Evolutionary conservation across 2,113 vertebrate species (phyloP).

Genomic region (Pomatorhinus ruficollis): DNA sequence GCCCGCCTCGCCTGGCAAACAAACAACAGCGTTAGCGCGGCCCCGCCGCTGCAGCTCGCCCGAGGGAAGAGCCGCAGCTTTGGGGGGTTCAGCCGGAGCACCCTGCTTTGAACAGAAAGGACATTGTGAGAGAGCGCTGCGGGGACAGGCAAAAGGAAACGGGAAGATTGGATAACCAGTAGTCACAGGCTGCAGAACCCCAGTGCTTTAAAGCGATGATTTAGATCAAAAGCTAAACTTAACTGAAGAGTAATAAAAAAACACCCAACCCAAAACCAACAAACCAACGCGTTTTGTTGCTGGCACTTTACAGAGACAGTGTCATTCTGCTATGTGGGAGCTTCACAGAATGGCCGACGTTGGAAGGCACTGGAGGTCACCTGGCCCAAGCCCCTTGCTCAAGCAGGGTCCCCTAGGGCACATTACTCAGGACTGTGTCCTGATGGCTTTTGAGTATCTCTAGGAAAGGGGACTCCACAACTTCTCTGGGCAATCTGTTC

Average conservation of each 20-base stretch:
- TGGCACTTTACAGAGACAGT: background rate
- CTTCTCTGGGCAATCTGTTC: background rate
- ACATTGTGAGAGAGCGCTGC: background rate
- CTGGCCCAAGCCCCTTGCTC: background rate
- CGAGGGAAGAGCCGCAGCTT: background rate
- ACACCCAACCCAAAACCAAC: too few species aligned
- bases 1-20: constrained; percentile 79
- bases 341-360: background rate
- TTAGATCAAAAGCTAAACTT: background rate
- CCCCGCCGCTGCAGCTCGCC: background rate
- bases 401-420: background rate
- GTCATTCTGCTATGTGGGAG: background rate
- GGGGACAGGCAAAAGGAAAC: background rate
- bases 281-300: background rate
- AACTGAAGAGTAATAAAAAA: background rate
- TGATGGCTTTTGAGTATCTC: background rate
- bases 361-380: background rate
- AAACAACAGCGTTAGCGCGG: constrained; percentile 70
- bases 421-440: background rate
- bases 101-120: background rate
- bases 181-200: accelerated
- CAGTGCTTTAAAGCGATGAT: background rate
- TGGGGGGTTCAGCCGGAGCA: too few species aligned
- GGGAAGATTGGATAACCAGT: background rate
- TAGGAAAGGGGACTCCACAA: background rate